phyloP scores from a whole-genome alignment of 2,888 invertebrate genomes.

The Blera fallax region DNA sequence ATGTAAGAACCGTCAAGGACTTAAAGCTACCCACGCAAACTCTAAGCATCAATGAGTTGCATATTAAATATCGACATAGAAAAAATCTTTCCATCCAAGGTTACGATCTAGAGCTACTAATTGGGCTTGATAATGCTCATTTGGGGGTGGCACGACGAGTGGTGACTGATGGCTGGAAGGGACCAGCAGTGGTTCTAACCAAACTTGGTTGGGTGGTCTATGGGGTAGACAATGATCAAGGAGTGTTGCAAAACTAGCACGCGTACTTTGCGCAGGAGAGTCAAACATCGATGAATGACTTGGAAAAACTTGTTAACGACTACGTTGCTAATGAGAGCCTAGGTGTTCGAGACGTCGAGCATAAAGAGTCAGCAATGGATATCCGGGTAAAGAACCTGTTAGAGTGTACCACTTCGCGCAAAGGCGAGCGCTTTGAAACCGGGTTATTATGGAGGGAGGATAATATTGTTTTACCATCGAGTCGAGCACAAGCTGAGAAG shows the following conservation, averaged over 20 bases:
- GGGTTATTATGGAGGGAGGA: background rate
- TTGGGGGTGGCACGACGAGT: constrained; percentile 18
- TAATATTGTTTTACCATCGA: background rate
- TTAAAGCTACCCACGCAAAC: constrained; percentile 31
- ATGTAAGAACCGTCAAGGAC: constrained; percentile 39
- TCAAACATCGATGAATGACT: too few relatives aligned
- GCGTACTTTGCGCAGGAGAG: background rate
- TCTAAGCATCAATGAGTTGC: constrained; percentile 16
- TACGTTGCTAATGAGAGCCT: background rate
- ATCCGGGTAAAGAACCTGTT: background rate
- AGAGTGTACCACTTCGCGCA: background rate
- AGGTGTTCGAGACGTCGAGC: background rate
- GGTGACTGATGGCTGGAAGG: background rate
- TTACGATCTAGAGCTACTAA: constrained; percentile 24
- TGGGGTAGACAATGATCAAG: background rate
- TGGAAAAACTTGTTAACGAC: background rate
- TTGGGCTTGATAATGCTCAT: constrained; percentile 41
- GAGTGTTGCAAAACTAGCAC: too few relatives aligned
- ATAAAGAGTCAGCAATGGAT: background rate
- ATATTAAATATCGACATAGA: constrained; percentile 31
- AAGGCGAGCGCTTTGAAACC: background rate
- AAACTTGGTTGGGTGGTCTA: constrained; percentile 41
- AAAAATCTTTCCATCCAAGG: constrained; percentile 2
- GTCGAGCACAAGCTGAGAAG: background rate
- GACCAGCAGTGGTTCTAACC: background rate